Evolutionary conservation across 2,888 invertebrate species (phyloP), one percentile per base, ranked within the genome.

Genomic region (Macaria liturata): DNA sequence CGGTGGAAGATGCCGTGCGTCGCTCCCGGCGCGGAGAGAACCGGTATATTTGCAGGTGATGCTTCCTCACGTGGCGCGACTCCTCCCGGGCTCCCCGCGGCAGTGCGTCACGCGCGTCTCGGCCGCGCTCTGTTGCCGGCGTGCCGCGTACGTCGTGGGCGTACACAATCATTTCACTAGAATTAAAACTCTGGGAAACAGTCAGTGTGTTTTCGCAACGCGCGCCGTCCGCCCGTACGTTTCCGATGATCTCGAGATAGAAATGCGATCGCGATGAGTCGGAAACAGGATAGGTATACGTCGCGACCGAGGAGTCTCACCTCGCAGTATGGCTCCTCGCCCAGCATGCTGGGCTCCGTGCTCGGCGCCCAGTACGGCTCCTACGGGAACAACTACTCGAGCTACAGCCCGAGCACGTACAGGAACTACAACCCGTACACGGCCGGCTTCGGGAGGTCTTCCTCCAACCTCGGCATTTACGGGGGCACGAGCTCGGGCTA

Each of bases 401-500:
- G 82, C 67, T 81, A 85, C 68, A 82, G 84, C 65, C 79, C 89
- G 6, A 83, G 78, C 64, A 72, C 81, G 32, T 90, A 89, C 69
- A 83, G 91, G 67, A 91, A 90, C 76, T 90, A 84, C 68, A 90
- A 90, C 64, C 91, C 91, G 9, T 91, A 91, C 69, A 87, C 84
- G 57, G 78, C 86, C 37, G 89, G 91, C 1, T 77, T 90, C 67
- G 86, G 88, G 1, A 77, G 91, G 43, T 72, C 84, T n/a, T 72
- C 79, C 8, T 83, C 87, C 4, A 86, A 84, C 65, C 76, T 86
- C 47, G 87, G 89, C n/a, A 90, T 94, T 56, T 94, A 95, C 62
- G 94, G 94, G 3, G 94, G 94, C 39, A 94, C 94, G 0, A 83
- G 93, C 61, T 94, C 94, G 3, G 95, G 95, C 4, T 95, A 95